Evolutionary conservation across 2,797 vertebrate species (phyloP).

Genomic region (Pseudochirops corinnae): DNA sequence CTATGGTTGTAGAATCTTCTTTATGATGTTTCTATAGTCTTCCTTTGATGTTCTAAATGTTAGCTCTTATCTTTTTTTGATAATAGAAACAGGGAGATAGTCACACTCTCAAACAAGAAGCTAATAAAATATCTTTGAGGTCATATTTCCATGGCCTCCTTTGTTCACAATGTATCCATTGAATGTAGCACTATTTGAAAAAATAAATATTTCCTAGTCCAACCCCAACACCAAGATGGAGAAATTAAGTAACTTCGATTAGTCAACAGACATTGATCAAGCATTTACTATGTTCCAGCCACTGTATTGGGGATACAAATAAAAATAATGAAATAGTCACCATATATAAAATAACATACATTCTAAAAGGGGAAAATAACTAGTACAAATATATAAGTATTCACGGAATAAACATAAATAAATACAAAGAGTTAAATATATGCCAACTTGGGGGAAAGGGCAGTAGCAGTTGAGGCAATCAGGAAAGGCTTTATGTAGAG

Average conservation of each 20-base stretch:
- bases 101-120: not conserved
- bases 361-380: not conserved
- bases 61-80: not conserved
- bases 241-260: not conserved
- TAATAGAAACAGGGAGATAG: not conserved
- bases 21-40: not conserved
- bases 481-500: not conserved
- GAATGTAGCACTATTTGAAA: not conserved
- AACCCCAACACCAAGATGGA: not conserved
- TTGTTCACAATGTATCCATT: not conserved
- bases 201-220: not conserved
- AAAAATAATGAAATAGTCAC: not conserved
- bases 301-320: not conserved
- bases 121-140: not conserved
- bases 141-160: not conserved
- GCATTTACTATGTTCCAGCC: not conserved
- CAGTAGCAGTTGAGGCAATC: not conserved
- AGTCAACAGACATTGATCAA: not conserved
- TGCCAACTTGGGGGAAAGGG: not conserved
- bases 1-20: not conserved
- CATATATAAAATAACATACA: not conserved
- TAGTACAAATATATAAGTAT: not conserved
- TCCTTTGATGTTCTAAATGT: not conserved
- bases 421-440: not conserved
- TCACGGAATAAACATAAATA: no score